Base-by-base conservation (phyloP, 2,797 vertebrate genomes). In the Acanthurus tractus region DNA sequence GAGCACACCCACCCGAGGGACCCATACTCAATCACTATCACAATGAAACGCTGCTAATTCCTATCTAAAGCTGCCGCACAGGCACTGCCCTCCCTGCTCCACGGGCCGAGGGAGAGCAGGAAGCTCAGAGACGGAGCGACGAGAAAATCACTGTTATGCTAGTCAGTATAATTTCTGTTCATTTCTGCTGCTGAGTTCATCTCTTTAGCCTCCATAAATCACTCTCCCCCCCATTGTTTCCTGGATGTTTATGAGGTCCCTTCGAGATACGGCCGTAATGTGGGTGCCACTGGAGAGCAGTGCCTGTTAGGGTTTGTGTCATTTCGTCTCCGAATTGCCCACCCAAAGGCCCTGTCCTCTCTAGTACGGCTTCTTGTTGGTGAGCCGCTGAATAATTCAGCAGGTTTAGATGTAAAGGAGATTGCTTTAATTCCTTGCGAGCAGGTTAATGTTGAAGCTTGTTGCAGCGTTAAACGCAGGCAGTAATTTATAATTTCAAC, bases 21-120 rank as follows among this genome's bases (percentile, higher is more conserved):
- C 84, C 74, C 85, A 85, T 70, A 78, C 89, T 91, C 92, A 89
- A 93, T 93, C 90, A 93, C 91, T 81, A 91, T 90, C 86, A 92
- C 88, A 93, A 93, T 93, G 87, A 92, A 92, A 93, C 63, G 68
- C 88, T 86, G 89, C 89, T 94, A 93, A 94, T 94, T 94, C 93
- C 90, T 83, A 87, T 94, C 92, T 91, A 92, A 93, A 92, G 88
- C 91, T 80, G 76, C 81, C 64, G 18, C 91, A 82, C 62, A 86
- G 88, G 84, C 90, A 7, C 88, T 86, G 85, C 82, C 88, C 89
- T 86, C 85, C 82, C 77, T 66, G 62, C 76, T 83, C 85, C 71
- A 73, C 58, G 34, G 75, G 68, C 82, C 25, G 12, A 75, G 76
- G 77, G 56, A 84, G 68, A 82, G 64, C 52, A 46, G 58, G 45